Evolutionary conservation across 1,140 invertebrate species (phyloP).

Genomic region (Trichomalopsis sarcophagae): DNA sequence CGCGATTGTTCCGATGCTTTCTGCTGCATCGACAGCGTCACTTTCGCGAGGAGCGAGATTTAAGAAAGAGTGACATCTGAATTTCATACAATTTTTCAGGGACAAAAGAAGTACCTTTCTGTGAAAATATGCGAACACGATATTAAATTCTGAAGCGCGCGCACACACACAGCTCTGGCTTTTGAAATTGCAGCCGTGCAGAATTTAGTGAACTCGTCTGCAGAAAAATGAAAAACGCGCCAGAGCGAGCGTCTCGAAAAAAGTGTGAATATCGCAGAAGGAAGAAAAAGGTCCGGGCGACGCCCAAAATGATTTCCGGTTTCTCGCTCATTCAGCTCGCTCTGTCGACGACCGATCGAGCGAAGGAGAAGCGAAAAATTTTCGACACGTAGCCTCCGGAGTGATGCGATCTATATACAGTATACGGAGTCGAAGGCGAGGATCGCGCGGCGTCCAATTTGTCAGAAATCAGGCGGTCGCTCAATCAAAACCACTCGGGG

Average conservation of each 20-base stretch:
- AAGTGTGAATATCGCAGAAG: neutral
- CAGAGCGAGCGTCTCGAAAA: neutral
- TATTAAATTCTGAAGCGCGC: too few species aligned
- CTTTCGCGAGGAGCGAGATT: too few species aligned
- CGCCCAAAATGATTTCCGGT: slow-evolving; percentile 21
- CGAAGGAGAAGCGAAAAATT: slow-evolving; percentile 3
- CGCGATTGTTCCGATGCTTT: too few species aligned
- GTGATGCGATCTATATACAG: slow-evolving; percentile 45
- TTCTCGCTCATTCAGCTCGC: neutral
- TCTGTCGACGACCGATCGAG: neutral
- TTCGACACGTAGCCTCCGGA: slow-evolving; percentile 24
- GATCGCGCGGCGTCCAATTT: slow-evolving; percentile 26
- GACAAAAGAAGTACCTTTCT: too few species aligned
- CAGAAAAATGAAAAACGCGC: neutral
- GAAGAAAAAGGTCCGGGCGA: slow-evolving; percentile 34
- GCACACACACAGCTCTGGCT: neutral
- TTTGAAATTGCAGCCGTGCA: neutral
- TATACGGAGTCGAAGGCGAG: slow-evolving; percentile 43
- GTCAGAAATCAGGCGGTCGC: slow-evolving; percentile 34
- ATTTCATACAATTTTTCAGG: too few species aligned
- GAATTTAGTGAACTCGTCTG: neutral
- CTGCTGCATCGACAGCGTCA: too few species aligned
- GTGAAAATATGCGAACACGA: too few species aligned
- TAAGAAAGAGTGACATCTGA: too few species aligned
- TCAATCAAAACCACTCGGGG: slow-evolving; percentile 28